These are phyloP conservation scores for Dicaeum eximium DNA, from an alignment of 2,113 vertebrate genomes.

Conservation along the genomic window DNA sequence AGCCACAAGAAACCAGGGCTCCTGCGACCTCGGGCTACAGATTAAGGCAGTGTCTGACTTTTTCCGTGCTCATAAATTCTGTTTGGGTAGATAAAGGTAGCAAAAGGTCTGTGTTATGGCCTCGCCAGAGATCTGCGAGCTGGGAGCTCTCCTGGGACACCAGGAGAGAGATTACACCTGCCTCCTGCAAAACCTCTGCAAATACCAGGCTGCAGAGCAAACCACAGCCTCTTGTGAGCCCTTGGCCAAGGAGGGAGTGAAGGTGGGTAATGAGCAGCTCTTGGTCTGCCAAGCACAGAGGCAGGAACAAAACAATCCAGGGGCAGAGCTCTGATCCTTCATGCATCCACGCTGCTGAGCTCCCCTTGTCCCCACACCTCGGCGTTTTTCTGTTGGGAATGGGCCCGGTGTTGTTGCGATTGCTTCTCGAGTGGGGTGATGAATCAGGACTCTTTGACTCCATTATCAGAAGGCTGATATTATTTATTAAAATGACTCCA, in stretches of 20 bases:
- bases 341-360: background rate
- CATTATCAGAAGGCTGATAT: too few relatives aligned
- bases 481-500: too few relatives aligned
- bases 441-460: too few relatives aligned
- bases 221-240: background rate
- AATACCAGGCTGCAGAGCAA: conserved; percentile 13
- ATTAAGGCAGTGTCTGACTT: background rate
- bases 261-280: background rate
- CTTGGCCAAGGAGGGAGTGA: background rate
- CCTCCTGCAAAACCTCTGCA: conserved; percentile 17
- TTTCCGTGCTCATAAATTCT: conserved; percentile 10
- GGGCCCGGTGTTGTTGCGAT: too few relatives aligned
- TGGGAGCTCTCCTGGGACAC: conserved; percentile 6
- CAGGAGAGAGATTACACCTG: background rate
- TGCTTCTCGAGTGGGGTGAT: too few relatives aligned
- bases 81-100: background rate
- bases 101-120: conserved; percentile 9
- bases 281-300: background rate
- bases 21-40: background rate
- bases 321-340: background rate
- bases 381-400: background rate
- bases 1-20: background rate
- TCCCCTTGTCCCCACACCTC: background rate
- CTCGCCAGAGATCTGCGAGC: background rate
- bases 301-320: background rate